phyloP scores from a whole-genome alignment of 1,140 invertebrate species.

The Pseudomyrmex pallidus region DNA sequence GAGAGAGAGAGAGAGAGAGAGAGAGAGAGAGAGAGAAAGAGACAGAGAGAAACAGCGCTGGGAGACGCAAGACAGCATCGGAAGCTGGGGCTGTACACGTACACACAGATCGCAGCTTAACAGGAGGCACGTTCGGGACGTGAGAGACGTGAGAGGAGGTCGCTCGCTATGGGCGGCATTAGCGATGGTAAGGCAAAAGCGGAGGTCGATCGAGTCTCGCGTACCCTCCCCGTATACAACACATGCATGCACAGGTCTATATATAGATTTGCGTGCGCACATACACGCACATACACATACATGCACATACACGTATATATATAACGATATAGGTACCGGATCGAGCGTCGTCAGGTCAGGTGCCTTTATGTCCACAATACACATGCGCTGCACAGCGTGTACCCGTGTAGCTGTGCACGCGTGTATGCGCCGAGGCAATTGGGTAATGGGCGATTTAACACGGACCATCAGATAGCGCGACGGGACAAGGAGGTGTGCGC shows the following conservation, averaged over 20 bases:
- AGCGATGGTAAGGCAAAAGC: constrained; percentile 53
- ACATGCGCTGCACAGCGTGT: not conserved
- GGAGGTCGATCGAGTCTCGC: constrained; percentile 52
- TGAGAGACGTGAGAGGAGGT: constrained; percentile 30
- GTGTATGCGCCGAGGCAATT: constrained; percentile 65
- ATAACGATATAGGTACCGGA: not conserved
- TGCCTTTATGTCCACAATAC: constrained; percentile 41
- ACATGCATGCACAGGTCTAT: too few species aligned
- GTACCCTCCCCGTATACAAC: not conserved
- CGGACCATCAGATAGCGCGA: constrained; percentile 77
- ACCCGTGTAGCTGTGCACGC: constrained; percentile 24
- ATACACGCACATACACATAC: not conserved
- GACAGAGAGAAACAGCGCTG: not conserved
- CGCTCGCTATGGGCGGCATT: constrained; percentile 40
- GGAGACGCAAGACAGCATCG: constrained; percentile 31
- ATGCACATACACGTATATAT: not conserved
- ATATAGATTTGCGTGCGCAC: not conserved
- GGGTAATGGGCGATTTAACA: constrained; percentile 81
- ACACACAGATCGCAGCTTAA: constrained; percentile 27
- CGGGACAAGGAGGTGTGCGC: constrained; percentile 68
- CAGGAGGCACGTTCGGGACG: constrained; percentile 20
- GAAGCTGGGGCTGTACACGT: constrained; percentile 11
- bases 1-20: not conserved
- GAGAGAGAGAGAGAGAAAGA: not conserved
- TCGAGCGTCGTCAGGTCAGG: constrained; percentile 33